Percentiles rank a stretch among this genome's conserved stretches.
Conservation (phyloP, 2,888 invertebrate species). For the Meghimatium bilineatum region DNA sequence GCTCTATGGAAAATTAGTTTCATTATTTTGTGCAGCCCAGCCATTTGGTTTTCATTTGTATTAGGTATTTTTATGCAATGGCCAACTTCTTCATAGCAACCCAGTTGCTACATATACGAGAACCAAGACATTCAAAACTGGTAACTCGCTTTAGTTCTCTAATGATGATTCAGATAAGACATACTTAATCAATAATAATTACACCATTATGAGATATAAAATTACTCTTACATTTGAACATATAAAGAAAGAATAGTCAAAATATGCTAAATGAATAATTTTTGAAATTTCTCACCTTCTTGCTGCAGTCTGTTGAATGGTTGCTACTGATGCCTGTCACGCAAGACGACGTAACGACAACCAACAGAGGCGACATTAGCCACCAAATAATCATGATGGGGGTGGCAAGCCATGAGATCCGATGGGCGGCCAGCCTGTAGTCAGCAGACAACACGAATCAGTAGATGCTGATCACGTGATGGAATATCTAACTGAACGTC, state of each 20-base stretch:
- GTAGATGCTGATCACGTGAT: background rate
- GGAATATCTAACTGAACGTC: background rate
- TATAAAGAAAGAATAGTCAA: background rate
- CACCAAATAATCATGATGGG: slow-evolving; percentile 35
- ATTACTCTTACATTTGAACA: too few relatives aligned
- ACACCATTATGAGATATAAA: too few relatives aligned
- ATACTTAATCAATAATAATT: too few relatives aligned
- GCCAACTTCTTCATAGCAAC: too few relatives aligned
- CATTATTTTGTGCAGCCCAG: too few relatives aligned
- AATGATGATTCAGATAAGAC: too few relatives aligned
- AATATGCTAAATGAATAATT: background rate
- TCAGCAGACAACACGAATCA: background rate
- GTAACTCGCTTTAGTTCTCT: too few relatives aligned
- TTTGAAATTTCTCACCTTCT: slow-evolving; percentile 27
- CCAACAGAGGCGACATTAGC: slow-evolving; percentile 38
- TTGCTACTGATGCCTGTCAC: slow-evolving; percentile 34
- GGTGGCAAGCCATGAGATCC: slow-evolving; percentile 44
- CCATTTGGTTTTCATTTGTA: too few relatives aligned
- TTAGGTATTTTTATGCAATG: too few relatives aligned
- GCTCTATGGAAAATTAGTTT: too few relatives aligned
- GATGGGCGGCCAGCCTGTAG: slow-evolving; percentile 34
- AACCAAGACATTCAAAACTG: too few relatives aligned
- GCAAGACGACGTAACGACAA: slow-evolving; percentile 24
- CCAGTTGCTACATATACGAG: too few relatives aligned
- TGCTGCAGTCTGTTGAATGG: slow-evolving; percentile 28